A percentile compares a stretch with the other conserved stretches of the same genome.
Evolutionary conservation across 2,888 invertebrate genomes (phyloP).

Genomic region (Alviniconcha strummeri): DNA sequence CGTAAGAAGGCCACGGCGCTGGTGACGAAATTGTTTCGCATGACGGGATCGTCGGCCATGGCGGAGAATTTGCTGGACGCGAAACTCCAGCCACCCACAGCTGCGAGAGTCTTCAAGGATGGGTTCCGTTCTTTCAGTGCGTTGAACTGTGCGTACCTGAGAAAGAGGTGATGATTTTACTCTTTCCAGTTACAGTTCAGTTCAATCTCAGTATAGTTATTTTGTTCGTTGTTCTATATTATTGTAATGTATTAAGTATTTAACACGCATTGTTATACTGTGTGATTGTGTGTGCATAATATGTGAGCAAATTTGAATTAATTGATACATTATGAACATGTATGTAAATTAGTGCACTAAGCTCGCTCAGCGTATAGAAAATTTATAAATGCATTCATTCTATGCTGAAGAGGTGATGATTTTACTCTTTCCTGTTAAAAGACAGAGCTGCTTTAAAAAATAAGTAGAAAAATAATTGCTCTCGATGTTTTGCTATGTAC

Average conservation of each 20-base stretch:
- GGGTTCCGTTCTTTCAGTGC: not conserved
- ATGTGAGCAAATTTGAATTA: not conserved
- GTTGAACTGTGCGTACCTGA: conserved; percentile 8
- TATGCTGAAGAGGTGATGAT: too few relatives aligned
- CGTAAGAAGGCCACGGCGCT: conserved; percentile 48
- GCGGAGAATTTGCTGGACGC: conserved; percentile 15
- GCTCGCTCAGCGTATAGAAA: too few relatives aligned
- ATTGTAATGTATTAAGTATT: too few relatives aligned
- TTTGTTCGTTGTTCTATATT: too few relatives aligned
- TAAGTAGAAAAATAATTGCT: too few relatives aligned
- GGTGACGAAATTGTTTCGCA: conserved; percentile 17
- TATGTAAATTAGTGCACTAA: too few relatives aligned
- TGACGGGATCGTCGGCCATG: not conserved
- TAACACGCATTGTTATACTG: too few relatives aligned
- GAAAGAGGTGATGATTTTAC: not conserved
- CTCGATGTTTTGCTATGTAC: too few relatives aligned
- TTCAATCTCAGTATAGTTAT: not conserved
- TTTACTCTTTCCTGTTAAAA: too few relatives aligned
- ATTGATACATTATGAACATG: too few relatives aligned
- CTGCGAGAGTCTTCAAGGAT: conserved; percentile 24
- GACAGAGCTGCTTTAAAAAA: too few relatives aligned
- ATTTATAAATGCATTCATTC: too few relatives aligned
- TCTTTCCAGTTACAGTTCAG: not conserved
- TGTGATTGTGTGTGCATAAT: not conserved
- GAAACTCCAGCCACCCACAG: conserved; percentile 27